Conservation (phyloP, 2,888 invertebrate species). For the Dendrolimus pini region DNA sequence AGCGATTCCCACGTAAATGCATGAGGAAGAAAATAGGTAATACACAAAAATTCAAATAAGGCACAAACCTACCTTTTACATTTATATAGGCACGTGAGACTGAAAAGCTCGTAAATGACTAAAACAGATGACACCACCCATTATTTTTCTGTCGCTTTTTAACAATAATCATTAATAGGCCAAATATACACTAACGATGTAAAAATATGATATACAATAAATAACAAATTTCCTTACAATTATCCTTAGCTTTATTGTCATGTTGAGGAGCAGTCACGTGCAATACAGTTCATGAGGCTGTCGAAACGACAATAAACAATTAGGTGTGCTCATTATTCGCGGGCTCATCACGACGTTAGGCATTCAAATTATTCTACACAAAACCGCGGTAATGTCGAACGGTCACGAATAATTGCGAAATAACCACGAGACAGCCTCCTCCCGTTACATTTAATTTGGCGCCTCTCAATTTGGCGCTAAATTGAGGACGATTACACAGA, state of each 20-base stretch:
- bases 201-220: not conserved
- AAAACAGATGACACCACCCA: too few relatives aligned
- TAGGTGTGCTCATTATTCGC: conserved; percentile 62
- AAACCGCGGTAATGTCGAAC: conserved; percentile 64
- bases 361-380: conserved; percentile 64
- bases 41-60: too few relatives aligned
- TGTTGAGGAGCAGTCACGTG: conserved; percentile 45
- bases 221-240: conserved; percentile 9
- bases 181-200: too few relatives aligned
- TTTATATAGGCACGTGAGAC: too few relatives aligned
- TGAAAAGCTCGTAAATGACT: too few relatives aligned
- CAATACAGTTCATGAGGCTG: conserved; percentile 51
- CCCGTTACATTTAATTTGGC: conserved; percentile 61
- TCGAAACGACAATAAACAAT: conserved; percentile 72
- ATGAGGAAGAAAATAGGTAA: too few relatives aligned
- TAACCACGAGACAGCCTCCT: conserved; percentile 60
- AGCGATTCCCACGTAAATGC: too few relatives aligned
- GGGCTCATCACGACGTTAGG: conserved; percentile 60
- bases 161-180: too few relatives aligned
- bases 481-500: conserved; percentile 36
- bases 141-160: too few relatives aligned
- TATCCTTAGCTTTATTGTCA: conserved; percentile 55
- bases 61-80: too few relatives aligned
- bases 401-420: conserved; percentile 68
- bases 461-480: conserved; percentile 49